Evolutionary conservation across 2,888 invertebrate genomes (phyloP).

Genomic region (Ganaspis brasiliensis): DNA sequence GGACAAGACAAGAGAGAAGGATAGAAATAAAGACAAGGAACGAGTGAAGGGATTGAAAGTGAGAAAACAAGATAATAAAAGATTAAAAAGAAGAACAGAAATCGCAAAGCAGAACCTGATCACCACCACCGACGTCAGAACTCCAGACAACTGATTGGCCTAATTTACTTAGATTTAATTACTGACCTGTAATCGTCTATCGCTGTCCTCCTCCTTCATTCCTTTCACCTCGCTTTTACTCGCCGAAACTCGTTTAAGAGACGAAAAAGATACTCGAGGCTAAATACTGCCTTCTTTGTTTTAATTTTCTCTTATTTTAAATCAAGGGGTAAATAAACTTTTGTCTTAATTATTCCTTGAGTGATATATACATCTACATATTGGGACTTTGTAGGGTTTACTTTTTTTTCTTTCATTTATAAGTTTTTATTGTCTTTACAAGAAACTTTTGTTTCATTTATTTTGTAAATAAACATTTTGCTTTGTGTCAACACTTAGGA

Average conservation of each 20-base stretch:
- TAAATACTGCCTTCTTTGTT: constrained; percentile 7
- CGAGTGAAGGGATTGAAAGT: constrained; percentile 56
- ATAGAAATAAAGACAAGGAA: constrained; percentile 52
- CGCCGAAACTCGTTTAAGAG: constrained; percentile 51
- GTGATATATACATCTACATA: background rate
- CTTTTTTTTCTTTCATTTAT: no score
- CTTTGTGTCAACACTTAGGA: no score
- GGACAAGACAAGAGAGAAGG: constrained; percentile 62
- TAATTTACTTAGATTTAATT: constrained; percentile 79
- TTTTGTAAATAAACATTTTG: no score
- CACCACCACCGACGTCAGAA: constrained; percentile 58
- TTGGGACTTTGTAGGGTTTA: background rate
- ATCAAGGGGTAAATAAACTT: constrained; percentile 8
- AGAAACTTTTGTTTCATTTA: no score
- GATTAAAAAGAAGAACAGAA: constrained; percentile 54
- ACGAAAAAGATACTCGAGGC: no score
- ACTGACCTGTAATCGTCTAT: constrained; percentile 66
- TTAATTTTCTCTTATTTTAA: background rate
- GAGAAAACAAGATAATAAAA: constrained; percentile 55
- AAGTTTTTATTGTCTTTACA: no score
- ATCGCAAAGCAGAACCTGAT: constrained; percentile 36
- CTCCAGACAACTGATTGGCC: constrained; percentile 71
- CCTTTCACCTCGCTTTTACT: constrained; percentile 52
- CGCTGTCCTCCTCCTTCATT: constrained; percentile 50
- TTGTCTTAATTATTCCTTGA: constrained; percentile 8